Conservation (phyloP, 1,140 invertebrate species). For the Neoseiulus cucumeris region DNA sequence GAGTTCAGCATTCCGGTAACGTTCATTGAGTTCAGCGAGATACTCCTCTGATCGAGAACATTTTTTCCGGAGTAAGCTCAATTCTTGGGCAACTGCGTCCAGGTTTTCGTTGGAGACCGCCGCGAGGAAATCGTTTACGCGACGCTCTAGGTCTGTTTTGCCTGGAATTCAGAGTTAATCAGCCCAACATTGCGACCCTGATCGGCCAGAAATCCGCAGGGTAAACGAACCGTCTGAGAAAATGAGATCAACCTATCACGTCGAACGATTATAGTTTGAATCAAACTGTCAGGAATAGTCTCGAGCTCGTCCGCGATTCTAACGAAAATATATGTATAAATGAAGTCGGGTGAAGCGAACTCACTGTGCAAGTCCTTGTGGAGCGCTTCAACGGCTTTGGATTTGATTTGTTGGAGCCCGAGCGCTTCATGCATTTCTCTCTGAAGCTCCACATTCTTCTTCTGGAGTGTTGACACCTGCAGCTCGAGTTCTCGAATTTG, state of each 20-base stretch:
- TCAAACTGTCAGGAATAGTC: too few species aligned
- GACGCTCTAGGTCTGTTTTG: not conserved
- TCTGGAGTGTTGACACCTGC: not conserved
- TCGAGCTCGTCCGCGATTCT: too few species aligned
- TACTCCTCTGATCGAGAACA: not conserved
- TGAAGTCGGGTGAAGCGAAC: not conserved
- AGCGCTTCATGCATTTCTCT: slow-evolving; percentile 2
- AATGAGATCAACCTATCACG: too few species aligned
- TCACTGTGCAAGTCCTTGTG: not conserved
- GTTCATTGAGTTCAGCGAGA: slow-evolving; percentile 7
- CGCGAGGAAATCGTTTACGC: not conserved
- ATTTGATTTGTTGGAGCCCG: not conserved
- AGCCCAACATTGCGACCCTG: too few species aligned
- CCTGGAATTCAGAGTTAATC: not conserved
- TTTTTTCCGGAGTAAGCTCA: not conserved
- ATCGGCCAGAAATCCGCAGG: too few species aligned
- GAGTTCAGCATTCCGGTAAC: not conserved
- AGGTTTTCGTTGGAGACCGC: not conserved
- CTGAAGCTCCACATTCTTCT: not conserved
- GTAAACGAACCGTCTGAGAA: too few species aligned
- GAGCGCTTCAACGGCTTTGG: not conserved
- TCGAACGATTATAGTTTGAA: too few species aligned
- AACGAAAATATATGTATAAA: too few species aligned
- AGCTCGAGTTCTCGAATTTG: not conserved
- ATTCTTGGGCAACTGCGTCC: not conserved